Evolutionary conservation across 2,888 invertebrate species (phyloP), one percentile per base, ranked within the genome.

Genomic region (Spisula solida): DNA sequence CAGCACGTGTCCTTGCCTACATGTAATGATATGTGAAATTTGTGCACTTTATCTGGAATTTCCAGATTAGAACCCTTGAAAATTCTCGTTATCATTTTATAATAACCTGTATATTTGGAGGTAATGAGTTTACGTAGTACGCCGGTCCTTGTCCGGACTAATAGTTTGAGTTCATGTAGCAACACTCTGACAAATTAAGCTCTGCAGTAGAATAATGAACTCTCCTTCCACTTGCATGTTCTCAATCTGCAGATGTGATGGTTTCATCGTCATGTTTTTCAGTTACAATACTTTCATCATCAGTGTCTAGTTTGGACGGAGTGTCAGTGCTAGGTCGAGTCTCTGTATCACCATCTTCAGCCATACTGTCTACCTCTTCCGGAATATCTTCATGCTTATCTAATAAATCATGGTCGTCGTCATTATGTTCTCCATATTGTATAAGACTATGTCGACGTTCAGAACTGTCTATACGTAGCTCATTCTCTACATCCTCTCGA

Each of bases 401-500:
- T 31, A 86, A 82, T 20, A 81, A 79, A n/a, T 90, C 90, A 0
- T 86, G 47, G n/a, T 92, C 92, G 5, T 90, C 90, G 20, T 90
- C 88, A 0, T 55, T 79, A 51, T 90, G 81, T 85, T 90, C 90
- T 14, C 90, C 90, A 31, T 90, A 87, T 83, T 92, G 92, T 86
- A 92, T 92, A 12, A 92, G 88, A 87, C 92, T 92, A 82, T 89
- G 90, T 20, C 92, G 84, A 4, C 92, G 83, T 25, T 91, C 85
- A 0, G 87, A 85, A 31, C 34, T 84, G 55, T 92, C 89, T 16
- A 92, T 86, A 5, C 91, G 89, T 20, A 92, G 80, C 48, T 91
- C 91, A 16, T 87, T 85, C 56, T 91, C 92, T 0, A 92, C 93
- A 25, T 93, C 92, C 41, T 94, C 93, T 56, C 95, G 93, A 79